A percentile compares a stretch with the other conserved stretches of the same genome.
Conservation (phyloP, 2,888 invertebrate species). For the Selenia dentaria region DNA sequence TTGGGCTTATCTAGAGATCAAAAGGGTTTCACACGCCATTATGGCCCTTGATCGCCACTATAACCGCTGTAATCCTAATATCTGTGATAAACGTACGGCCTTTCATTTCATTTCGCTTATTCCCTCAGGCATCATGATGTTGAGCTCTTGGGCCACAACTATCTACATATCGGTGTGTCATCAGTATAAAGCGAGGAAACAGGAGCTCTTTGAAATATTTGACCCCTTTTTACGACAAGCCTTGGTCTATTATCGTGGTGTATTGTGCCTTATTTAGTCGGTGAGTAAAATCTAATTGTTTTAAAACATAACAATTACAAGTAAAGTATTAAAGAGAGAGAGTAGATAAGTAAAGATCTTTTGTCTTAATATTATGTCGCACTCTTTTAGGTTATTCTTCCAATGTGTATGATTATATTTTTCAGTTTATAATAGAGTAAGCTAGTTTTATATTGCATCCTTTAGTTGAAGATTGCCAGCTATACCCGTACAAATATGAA, state of each 20-base stretch:
- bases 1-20: slow-evolving; percentile 8
- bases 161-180: slow-evolving; percentile 90
- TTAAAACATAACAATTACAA: too few species aligned
- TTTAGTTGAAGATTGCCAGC: too few species aligned
- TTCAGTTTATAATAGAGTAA: too few species aligned
- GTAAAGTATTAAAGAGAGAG: too few species aligned
- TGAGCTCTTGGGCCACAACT: slow-evolving; percentile 90
- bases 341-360: too few species aligned
- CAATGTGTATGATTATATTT: too few species aligned
- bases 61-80: background rate
- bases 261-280: slow-evolving; percentile 91
- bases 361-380: too few species aligned
- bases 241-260: slow-evolving; percentile 94
- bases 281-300: slow-evolving; percentile 68
- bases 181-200: slow-evolving; percentile 89
- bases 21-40: background rate
- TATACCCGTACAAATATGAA: too few species aligned
- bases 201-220: slow-evolving; percentile 92
- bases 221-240: slow-evolving; percentile 93
- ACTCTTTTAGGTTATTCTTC: too few species aligned
- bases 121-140: slow-evolving; percentile 84
- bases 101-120: slow-evolving; percentile 7
- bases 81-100: background rate
- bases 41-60: slow-evolving; percentile 2
- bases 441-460: too few species aligned